Base-by-base conservation (phyloP, 1,140 invertebrate genomes). In the Drosophila sturtevanti region DNA sequence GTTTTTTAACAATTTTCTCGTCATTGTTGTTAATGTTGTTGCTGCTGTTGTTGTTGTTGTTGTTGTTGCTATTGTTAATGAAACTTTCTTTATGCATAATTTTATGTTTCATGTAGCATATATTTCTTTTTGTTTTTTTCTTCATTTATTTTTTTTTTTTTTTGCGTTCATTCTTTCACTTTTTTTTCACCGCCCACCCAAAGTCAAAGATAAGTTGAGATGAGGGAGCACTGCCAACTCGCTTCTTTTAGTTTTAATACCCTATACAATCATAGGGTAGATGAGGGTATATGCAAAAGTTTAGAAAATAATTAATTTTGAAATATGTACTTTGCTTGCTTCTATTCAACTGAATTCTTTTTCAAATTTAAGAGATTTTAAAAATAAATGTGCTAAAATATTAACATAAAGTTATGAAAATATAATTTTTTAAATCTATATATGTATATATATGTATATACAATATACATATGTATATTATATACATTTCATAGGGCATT, bases 1-100 rank as follows among this genome's bases (percentile, higher is more conserved):
- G 79, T 82, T 89, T 85, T 82, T 75, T 68, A 87, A 76, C 86
- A 87, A 72, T 86, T 87, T 86, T 86, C 82, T 76, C 82, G 82
- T 86, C 84, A 82, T 86, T 86, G 82, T 87, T 86, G 62, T 78
- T 71, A 70, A 67, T 72, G 58, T 56, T 59, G 56, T 14, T 55
- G 27, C 63, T 72, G 63, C 64, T 58, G 34, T 35, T 66, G 44
- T 44, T 64, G 60, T 41, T 67, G 64, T 51, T 66, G 44, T 35
- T 64, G 55, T 35, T 67, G 64, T 44, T 68, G 72, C 65, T 69
- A 72, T 80, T 81, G 77, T 70, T 86, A 61, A 79, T 79, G 78
- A 68, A 82, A 86, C 82, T 87, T 86, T 86, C 82, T 87, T 76
- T 80, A 62, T 77, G 61, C 73, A 77, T 76, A 63, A 63, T 63